Conservation (phyloP, 2,888 invertebrate genomes). For the Suillia variegata region DNA sequence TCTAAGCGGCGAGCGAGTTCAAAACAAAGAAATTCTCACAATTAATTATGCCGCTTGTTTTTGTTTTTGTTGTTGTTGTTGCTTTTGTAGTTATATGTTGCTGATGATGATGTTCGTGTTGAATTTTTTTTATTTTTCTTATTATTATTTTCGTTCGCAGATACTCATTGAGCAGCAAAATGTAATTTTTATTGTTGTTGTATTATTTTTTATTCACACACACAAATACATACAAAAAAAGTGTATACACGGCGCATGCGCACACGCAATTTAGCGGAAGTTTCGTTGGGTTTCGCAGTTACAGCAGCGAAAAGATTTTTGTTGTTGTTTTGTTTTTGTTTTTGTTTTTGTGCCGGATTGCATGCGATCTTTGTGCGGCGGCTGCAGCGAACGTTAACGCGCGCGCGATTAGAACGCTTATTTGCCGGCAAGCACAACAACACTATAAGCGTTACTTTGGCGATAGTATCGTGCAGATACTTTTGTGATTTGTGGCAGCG, state of each 20-base stretch:
- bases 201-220: background rate
- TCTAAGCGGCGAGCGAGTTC: background rate
- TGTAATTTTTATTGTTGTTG: too few species aligned
- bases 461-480: background rate
- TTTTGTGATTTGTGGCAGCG: conserved; percentile 5
- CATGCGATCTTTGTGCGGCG: conserved; percentile 6
- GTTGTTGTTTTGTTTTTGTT: too few species aligned
- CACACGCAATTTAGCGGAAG: conserved; percentile 28
- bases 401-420: conserved; percentile 15
- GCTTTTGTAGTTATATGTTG: too few species aligned
- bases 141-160: too few species aligned
- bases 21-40: conserved; percentile 17
- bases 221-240: background rate
- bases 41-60: conserved; percentile 19
- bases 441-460: background rate
- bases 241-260: conserved; percentile 1
- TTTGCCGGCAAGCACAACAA: conserved; percentile 15
- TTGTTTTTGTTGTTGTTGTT: conserved; percentile 9
- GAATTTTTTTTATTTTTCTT: too few species aligned
- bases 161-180: background rate
- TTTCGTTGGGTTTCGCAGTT: conserved; percentile 18
- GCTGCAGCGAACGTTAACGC: background rate
- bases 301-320: too few species aligned
- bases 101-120: too few species aligned
- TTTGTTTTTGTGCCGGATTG: conserved; percentile 9